Evolutionary conservation across 1,140 invertebrate species (phyloP), one percentile per base, ranked within the genome.

Genomic region (Grapholita molesta): DNA sequence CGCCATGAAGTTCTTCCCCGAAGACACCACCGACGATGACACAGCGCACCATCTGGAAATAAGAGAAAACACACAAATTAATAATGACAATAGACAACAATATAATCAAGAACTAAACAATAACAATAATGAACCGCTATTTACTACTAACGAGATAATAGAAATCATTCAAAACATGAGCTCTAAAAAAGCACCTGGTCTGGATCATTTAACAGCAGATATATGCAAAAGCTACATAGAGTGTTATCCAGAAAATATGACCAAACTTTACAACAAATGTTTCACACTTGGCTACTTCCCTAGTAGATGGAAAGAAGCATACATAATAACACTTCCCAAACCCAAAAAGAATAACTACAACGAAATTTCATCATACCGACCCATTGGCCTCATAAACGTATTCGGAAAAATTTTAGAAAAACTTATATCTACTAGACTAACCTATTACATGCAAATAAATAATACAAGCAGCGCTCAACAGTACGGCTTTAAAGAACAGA

Each of bases 371-470:
- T 55, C 69, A 9, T 66, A 35, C n/a, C 33, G 69, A 42, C 69
- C 69, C 7, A 70, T 70, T 11, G 65, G 76, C 0, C 33, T 81
- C 0, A n/a, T 80, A 0, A 15, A 32, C 5, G 69, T 76, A 0
- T 71, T 81, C 18, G 74, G 79, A 0, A 81, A 81, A 30, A 11
- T 71, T 0, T 28, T 78, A 1, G 79, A 80, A 48, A 75, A 74
- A 61, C 53, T 35, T 1, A 67, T 75, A 0, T 68, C 53, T 0
- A 72, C 68, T 5, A 18, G 79, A 12, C 9, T 78, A 0, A 67
- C 35, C 67, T n/a, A n/a, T n/a, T n/a, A n/a, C n/a, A n/a, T n/a
- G n/a, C n/a, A n/a, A n/a, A n/a, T n/a, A n/a, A n/a, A 32, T 3
- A 57, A 24, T 4, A 9, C 15, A n/a, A 3, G 9, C 9, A 79